Conservation (phyloP, 2,888 invertebrate species). For the Drosophila pseudotakahashii region DNA sequence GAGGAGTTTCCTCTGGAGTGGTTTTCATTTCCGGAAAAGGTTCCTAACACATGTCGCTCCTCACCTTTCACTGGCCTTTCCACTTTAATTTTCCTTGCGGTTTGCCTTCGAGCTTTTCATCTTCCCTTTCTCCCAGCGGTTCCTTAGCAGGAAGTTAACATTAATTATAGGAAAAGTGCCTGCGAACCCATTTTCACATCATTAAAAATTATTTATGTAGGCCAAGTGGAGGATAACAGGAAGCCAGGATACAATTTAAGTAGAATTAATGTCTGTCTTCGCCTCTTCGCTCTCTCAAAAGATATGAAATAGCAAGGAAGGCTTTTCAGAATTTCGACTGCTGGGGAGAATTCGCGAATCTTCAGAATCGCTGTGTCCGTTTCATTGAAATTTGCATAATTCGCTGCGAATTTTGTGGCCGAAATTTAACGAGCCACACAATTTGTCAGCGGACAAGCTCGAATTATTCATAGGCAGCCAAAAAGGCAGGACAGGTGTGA, state of each 20-base stretch:
- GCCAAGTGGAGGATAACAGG: slow-evolving; percentile 30
- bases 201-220: slow-evolving; percentile 57
- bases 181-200: slow-evolving; percentile 56
- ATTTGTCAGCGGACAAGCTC: slow-evolving; percentile 44
- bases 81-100: slow-evolving; percentile 27
- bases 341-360: slow-evolving; percentile 9
- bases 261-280: slow-evolving; percentile 40
- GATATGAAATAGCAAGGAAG: slow-evolving; percentile 9
- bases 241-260: slow-evolving; percentile 45
- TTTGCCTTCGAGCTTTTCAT: slow-evolving; percentile 24
- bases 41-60: slow-evolving; percentile 25
- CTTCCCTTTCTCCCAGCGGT: slow-evolving; percentile 2
- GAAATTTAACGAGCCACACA: slow-evolving; percentile 49
- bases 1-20: background rate
- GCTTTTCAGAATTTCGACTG: slow-evolving; percentile 14
- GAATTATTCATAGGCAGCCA: slow-evolving; percentile 41
- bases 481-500: slow-evolving; percentile 18
- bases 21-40: slow-evolving; percentile 26
- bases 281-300: background rate
- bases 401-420: slow-evolving; percentile 39
- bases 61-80: slow-evolving; percentile 25
- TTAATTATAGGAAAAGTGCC: slow-evolving; percentile 50
- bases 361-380: slow-evolving; percentile 4
- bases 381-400: slow-evolving; percentile 47
- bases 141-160: slow-evolving; percentile 18